phyloP scores from a whole-genome alignment of 2,113 vertebrate species.

The Notiomystis cincta region DNA sequence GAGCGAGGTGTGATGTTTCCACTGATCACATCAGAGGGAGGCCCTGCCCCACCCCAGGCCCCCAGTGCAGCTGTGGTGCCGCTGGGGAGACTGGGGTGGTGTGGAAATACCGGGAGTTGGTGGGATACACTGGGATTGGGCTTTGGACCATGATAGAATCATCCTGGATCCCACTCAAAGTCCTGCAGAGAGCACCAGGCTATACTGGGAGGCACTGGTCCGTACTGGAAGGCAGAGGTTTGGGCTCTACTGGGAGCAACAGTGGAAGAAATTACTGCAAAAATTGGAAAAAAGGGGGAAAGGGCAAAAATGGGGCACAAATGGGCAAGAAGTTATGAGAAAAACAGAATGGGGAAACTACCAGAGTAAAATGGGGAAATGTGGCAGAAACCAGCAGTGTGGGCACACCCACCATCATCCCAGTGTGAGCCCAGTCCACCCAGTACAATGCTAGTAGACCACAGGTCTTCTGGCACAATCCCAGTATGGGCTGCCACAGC shows the following conservation, averaged over 20 bases:
- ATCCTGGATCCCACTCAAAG: background rate
- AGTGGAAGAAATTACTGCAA: background rate
- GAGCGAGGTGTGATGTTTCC: too few relatives aligned
- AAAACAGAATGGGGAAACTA: background rate
- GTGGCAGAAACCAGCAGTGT: background rate
- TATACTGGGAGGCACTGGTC: background rate
- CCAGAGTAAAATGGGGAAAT: background rate
- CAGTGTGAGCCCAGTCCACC: background rate
- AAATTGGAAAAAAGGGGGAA: background rate
- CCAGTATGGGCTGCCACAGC: background rate
- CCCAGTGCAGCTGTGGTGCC: background rate
- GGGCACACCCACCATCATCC: background rate
- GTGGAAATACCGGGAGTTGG: background rate
- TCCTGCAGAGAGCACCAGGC: background rate
- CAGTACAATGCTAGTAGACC: background rate
- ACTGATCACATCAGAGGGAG: too few relatives aligned
- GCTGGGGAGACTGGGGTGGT: background rate
- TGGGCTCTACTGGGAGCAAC: background rate
- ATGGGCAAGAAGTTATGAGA: background rate
- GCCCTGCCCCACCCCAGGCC: background rate
- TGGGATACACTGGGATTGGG: background rate
- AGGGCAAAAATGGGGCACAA: background rate
- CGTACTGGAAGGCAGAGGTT: background rate
- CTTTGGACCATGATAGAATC: background rate
- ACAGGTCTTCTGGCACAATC: background rate